Evolutionary conservation across 1,140 invertebrate genomes (phyloP).

Genomic region (Drosophila varians): DNA sequence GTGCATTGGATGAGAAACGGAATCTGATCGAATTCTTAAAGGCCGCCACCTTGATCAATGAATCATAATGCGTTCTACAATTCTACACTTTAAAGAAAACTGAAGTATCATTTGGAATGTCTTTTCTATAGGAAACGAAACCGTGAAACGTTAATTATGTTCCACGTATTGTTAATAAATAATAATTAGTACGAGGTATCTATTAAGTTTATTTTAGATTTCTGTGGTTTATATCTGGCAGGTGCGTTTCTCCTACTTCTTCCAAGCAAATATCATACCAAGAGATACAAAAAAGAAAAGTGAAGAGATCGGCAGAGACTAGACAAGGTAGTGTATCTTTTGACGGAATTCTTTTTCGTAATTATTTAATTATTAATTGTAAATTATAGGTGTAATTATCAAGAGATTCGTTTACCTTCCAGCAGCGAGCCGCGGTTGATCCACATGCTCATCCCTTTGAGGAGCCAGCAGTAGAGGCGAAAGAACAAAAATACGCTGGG

Average conservation of each 20-base stretch:
- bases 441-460: slow-evolving; percentile 68
- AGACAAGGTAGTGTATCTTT: too few species aligned
- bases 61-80: not conserved
- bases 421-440: slow-evolving; percentile 69
- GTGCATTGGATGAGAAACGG: not conserved
- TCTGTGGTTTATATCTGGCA: too few species aligned
- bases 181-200: too few species aligned
- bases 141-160: too few species aligned
- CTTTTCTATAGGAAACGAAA: too few species aligned
- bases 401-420: slow-evolving; percentile 60
- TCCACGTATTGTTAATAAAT: too few species aligned
- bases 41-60: slow-evolving; percentile 28
- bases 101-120: too few species aligned
- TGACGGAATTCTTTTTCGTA: not conserved
- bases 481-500: slow-evolving; percentile 65
- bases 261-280: too few species aligned
- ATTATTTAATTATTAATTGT: not conserved
- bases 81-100: not conserved
- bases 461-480: slow-evolving; percentile 63
- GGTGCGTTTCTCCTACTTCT: too few species aligned
- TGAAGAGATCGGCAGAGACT: too few species aligned
- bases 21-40: slow-evolving; percentile 1
- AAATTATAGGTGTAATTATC: not conserved
- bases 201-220: too few species aligned
- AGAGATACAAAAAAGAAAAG: too few species aligned